Base-by-base conservation (phyloP, 2,113 vertebrate species). In the Serilophus lunatus region DNA sequence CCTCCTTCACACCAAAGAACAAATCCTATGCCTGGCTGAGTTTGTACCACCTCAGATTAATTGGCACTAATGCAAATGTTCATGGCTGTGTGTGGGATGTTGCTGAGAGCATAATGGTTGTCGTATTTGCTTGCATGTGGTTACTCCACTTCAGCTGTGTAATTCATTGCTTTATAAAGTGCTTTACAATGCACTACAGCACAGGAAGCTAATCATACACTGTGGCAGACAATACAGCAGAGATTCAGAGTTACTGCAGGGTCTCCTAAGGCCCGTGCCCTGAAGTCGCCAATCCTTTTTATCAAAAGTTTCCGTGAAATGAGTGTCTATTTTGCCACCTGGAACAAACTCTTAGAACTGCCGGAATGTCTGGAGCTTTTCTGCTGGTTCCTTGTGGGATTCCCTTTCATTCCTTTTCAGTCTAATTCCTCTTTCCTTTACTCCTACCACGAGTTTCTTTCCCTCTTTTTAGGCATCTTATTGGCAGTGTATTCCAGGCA, bases 11-110 rank as follows among this genome's bases (percentile, higher is more conserved):
- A 76, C 91, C 88, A 65, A 93, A 91, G 92, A 96, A 82, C 92
- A 91, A 96, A 94, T 87, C 84, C 91, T 82, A 68, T 82, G 87
- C 94, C 75, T 88, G 77, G 69, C 92, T 92, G 89, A 72, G 70
- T 95, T 94, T 80, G 80, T 93, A 92, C 90, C 75, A 57, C 94
- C 94, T 96, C 79, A 78, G 91, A 95, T 96, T 94, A 96, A 95
- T 92, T 88, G 96, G 94, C 65, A 60, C 82, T 93, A 87, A 96
- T 86, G 94, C 91, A 91, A 82, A 90, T 56, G 82, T 91, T 94
- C 85, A 42, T 29, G 76, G 90, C 88, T 68, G 64, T 72, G 95
- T n/a, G 92, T 90, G 94, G 94, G 95, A 79, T 89, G 96, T 82
- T 95, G 89, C 96, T 83, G 95, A 91, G 95, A 89, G 95, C 78